Base-by-base conservation (phyloP, 2,113 vertebrate species). In the Lepisosteus oculatus region DNA sequence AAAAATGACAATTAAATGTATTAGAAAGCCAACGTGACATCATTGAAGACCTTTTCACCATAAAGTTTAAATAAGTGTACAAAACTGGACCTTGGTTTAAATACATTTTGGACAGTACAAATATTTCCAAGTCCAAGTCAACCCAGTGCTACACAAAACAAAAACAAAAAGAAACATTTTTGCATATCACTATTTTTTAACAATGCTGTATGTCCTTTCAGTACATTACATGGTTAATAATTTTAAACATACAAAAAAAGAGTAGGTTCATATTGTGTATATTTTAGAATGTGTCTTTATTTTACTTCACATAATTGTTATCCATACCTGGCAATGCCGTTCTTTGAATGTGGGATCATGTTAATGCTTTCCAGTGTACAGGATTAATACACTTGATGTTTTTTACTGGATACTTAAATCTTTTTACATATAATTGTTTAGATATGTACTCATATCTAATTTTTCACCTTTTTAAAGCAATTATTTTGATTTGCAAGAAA, bases 341-440 rank as follows among this genome's bases (percentile, higher is more conserved):
- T 29, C 29, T 29, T 29, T 29, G 29, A 74, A 73, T 72, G 80
- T 80, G 85, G 87, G 82, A 90, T 85, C 89, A 85, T 86, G 83
- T 87, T 87, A 90, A 84, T 84, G 84, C 84, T 81, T 89, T 85
- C 82, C 80, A 75, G 87, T 88, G 84, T 84, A 87, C 85, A 88
- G 78, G 81, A 80, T 9, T 51, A 9, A 51, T 51, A 51, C 47
- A 51, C 47, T 1, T 51, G 47, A 51, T 6, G 1, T 51, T 29
- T 29, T 29, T 29, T 29, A 29, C 29, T 29, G 29, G 2, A 29
- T 29, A 29, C 29, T 29, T 29, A 29, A 29, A 29, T 76, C 77
- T 84, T 85, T 84, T 87, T 86, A 29, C 29, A 88, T 85, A 87
- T 82, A 78, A 61, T 78, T 81, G 81, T 86, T 84, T 88, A 90